Base-by-base conservation (phyloP, 2,888 invertebrate genomes). In the Julus scandinavius region DNA sequence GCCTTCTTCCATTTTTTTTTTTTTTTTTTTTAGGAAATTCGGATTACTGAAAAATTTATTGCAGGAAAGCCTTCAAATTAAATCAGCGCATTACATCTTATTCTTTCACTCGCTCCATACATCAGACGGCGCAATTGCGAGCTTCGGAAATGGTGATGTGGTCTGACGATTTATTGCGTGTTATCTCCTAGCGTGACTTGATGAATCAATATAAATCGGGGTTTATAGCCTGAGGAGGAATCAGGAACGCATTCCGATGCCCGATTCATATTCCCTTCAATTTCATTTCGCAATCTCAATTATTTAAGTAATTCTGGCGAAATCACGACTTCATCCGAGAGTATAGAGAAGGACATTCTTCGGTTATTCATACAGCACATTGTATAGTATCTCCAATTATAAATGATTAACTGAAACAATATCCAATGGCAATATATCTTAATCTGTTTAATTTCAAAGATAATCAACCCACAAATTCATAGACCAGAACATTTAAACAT, bases 31-130 rank as follows among this genome's bases (percentile, higher is more conserved):
- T 63, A 20, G 63, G 63, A 63, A 63, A 63, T 63, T 63, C 63
- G 63, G 63, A 63, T 63, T 63, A 63, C 63, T 63, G 63, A 63
- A 63, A 63, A 63, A 63, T 63, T 63, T 63, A 63, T 63, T 63
- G 63, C 63, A 63, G 63, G 63, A 63, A 63, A 63, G 63, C 63
- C 63, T 20, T 63, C 63, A 63, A 63, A 63, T 63, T 63, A 63
- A 63, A 63, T 63, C 63, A 63, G 63, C 63, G 63, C 63, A 63
- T 63, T 63, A 63, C 63, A 63, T 63, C 63, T 63, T 63, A 63
- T 63, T 63, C 63, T 63, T 63, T 63, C 63, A 63, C 63, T 63
- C 63, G 63, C 20, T 20, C 20, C 63, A 63, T 63, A 20, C 63
- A 63, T 63, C 63, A 63, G 63, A n/a, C n/a, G 20, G 20, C n/a